Percentiles rank a stretch among this genome's conserved stretches.
These are phyloP conservation scores for Drosophila ochracea DNA, from an alignment of 2,888 invertebrate species.

Conservation along the genomic window DNA sequence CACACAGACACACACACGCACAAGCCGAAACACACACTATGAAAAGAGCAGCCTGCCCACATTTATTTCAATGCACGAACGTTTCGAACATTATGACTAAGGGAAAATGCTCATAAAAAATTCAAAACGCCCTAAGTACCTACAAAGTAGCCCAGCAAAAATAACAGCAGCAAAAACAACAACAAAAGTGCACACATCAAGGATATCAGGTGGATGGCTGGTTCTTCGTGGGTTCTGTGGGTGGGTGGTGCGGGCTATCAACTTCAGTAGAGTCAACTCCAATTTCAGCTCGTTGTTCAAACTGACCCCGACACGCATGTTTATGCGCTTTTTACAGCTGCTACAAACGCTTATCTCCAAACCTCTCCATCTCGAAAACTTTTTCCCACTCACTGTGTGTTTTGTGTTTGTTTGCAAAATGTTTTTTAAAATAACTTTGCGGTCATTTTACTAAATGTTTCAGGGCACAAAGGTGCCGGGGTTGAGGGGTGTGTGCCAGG, in stretches of 20 bases:
- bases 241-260: constrained; percentile 6
- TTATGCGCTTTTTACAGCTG: constrained; percentile 77
- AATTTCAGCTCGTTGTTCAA: constrained; percentile 40
- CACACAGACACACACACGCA: not conserved
- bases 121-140: constrained; percentile 78
- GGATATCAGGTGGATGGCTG: constrained; percentile 10
- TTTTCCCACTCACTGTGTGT: constrained; percentile 19
- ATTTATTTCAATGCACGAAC: constrained; percentile 75
- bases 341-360: constrained; percentile 66
- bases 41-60: constrained; percentile 40
- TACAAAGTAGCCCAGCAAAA: constrained; percentile 62
- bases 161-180: constrained; percentile 24
- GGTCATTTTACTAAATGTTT: constrained; percentile 76
- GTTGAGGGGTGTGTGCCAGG: constrained; percentile 9
- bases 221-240: not conserved
- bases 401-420: constrained; percentile 53
- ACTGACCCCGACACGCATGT: constrained; percentile 72
- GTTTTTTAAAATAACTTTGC: constrained; percentile 73
- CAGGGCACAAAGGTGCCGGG: constrained; percentile 1
- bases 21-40: not conserved
- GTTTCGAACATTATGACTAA: constrained; percentile 62
- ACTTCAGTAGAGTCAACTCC: constrained; percentile 25
- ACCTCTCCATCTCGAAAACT: constrained; percentile 10
- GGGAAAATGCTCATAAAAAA: constrained; percentile 72
- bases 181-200: constrained; percentile 56